phyloP scores from a whole-genome alignment of 2,113 vertebrate species.

The Microcebus murinus region DNA sequence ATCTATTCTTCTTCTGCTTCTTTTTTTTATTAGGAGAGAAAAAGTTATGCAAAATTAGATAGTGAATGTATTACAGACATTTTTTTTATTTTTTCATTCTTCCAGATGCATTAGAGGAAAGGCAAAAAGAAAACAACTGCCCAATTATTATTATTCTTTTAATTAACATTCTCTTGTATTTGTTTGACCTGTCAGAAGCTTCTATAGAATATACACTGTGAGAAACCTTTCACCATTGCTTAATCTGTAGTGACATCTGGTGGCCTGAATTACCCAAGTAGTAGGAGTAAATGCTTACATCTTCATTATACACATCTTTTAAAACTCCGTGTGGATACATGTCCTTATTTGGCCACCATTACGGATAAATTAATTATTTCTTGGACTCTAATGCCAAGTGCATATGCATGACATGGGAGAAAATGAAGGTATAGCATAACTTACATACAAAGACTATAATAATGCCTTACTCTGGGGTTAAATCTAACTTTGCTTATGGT shows the following conservation, averaged over 20 bases:
- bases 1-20: constrained; percentile 6
- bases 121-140: background rate
- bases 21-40: constrained; percentile 33
- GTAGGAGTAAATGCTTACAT: background rate
- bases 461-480: background rate
- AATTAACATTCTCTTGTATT: constrained; percentile 41
- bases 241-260: constrained; percentile 90
- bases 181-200: constrained; percentile 40
- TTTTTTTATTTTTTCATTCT: constrained; percentile 60
- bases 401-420: background rate
- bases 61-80: constrained; percentile 45
- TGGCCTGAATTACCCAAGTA: constrained; percentile 77
- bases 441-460: background rate
- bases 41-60: constrained; percentile 46
- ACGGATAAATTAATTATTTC: background rate
- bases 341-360: background rate
- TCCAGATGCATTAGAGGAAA: background rate
- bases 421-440: background rate
- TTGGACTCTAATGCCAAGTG: background rate
- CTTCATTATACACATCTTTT: background rate
- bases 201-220: background rate
- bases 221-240: constrained; percentile 71
- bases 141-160: background rate
- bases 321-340: background rate
- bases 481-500: background rate